phyloP scores from a whole-genome alignment of 1,140 invertebrate species.

The Cotesia chilonis region DNA sequence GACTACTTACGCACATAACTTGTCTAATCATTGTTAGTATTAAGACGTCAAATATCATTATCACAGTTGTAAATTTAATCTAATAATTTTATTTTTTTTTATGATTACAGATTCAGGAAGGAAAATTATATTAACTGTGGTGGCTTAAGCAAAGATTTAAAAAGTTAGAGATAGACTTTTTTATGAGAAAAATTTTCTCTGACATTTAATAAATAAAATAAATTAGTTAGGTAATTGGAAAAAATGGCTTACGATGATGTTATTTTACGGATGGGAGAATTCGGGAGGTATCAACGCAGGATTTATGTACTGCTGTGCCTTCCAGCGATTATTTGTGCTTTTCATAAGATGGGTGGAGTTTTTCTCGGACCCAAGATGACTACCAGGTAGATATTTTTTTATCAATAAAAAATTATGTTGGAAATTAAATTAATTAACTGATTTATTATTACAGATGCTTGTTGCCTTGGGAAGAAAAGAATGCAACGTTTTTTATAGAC shows the following conservation, averaged over 20 bases:
- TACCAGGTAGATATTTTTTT: constrained; percentile 64
- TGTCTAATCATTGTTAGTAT: not conserved
- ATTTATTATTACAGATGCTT: constrained; percentile 65
- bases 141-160: no score
- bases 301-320: constrained; percentile 77
- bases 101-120: constrained; percentile 8
- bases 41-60: not conserved
- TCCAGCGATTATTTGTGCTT: constrained; percentile 77
- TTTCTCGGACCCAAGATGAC: constrained; percentile 75
- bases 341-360: constrained; percentile 79
- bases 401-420: constrained; percentile 31
- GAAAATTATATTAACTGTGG: not conserved
- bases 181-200: not conserved
- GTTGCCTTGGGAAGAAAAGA: constrained; percentile 68
- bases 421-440: constrained; percentile 7
- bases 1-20: not conserved
- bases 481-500: constrained; percentile 66
- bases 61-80: not conserved
- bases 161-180: not conserved
- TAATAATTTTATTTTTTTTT: not conserved
- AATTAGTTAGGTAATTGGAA: not conserved
- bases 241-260: constrained; percentile 80
- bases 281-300: constrained; percentile 77
- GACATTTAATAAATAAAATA: not conserved
- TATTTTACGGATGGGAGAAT: constrained; percentile 75